Evolutionary conservation across 2,113 vertebrate species (phyloP).

Genomic region (Peromyscus polionotus): DNA sequence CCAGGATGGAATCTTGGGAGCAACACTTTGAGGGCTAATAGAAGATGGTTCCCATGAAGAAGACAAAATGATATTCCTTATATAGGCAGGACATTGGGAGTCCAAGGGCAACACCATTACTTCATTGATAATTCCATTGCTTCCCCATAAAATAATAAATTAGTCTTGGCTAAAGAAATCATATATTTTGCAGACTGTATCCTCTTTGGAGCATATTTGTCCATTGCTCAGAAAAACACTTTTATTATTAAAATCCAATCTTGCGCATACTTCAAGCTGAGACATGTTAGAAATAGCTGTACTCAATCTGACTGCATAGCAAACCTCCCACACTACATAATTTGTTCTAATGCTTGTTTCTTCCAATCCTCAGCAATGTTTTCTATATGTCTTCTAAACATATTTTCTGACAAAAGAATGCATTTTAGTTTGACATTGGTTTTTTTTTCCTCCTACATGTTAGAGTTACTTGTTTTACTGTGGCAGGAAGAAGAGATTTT

Average conservation of each 20-base stretch:
- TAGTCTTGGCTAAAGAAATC: conserved; percentile 43
- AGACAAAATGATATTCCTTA: conserved; percentile 41
- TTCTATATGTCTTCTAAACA: conserved; percentile 77
- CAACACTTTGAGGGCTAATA: conserved; percentile 28
- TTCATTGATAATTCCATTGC: not conserved
- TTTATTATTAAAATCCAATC: conserved; percentile 72
- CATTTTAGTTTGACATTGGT: conserved; percentile 69
- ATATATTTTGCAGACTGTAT: conserved; percentile 52
- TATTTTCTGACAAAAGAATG: conserved; percentile 80
- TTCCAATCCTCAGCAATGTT: conserved; percentile 74
- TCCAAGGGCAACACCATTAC: not conserved
- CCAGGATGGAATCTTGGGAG: conserved; percentile 22
- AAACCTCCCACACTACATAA: conserved; percentile 77
- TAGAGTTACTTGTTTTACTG: conserved; percentile 57
- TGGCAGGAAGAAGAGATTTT: conserved; percentile 47
- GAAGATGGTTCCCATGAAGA: conserved; percentile 20
- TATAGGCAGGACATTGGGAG: not conserved
- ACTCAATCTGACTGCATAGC: conserved; percentile 58
- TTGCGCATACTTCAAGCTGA: conserved; percentile 72
- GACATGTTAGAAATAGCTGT: conserved; percentile 73
- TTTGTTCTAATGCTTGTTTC: conserved; percentile 81
- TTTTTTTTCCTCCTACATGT: conserved; percentile 31
- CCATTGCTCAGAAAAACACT: conserved; percentile 54
- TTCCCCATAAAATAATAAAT: not conserved
- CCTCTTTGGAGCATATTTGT: conserved; percentile 57